Conservation (phyloP, 2,888 invertebrate species). For the Pollenia amentaria region DNA sequence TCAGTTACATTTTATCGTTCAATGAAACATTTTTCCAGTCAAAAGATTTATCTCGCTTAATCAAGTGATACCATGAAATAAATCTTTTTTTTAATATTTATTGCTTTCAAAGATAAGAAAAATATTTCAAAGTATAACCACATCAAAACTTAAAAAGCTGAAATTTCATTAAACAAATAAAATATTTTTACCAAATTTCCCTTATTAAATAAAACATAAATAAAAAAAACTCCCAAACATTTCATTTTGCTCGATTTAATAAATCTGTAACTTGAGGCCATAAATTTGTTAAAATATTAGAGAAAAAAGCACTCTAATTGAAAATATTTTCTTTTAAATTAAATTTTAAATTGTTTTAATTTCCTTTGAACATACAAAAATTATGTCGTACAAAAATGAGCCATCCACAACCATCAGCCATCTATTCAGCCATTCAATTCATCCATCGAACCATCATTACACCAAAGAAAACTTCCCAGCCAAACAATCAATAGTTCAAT, state of each 20-base stretch:
- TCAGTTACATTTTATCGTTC: too few species aligned
- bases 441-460: constrained; percentile 15
- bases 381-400: constrained; percentile 47
- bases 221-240: not conserved
- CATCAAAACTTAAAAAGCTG: too few species aligned
- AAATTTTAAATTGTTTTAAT: constrained; percentile 72
- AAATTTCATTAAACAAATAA: not conserved
- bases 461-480: constrained; percentile 39
- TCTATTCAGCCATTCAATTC: constrained; percentile 8
- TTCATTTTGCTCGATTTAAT: not conserved
- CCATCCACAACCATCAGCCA: constrained; percentile 32
- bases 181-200: not conserved
- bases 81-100: too few species aligned
- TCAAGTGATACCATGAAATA: too few species aligned
- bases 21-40: too few species aligned
- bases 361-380: constrained; percentile 72
- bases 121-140: too few species aligned
- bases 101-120: too few species aligned
- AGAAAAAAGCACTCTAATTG: constrained; percentile 49
- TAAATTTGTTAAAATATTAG: constrained; percentile 42
- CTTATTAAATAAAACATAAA: too few species aligned
- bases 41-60: too few species aligned
- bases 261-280: constrained; percentile 34
- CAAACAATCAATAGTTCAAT: constrained; percentile 56
- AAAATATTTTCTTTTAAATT: constrained; percentile 69